These are phyloP conservation scores for Strix uralensis DNA, from an alignment of 2,113 vertebrate species.

Conservation along the genomic window DNA sequence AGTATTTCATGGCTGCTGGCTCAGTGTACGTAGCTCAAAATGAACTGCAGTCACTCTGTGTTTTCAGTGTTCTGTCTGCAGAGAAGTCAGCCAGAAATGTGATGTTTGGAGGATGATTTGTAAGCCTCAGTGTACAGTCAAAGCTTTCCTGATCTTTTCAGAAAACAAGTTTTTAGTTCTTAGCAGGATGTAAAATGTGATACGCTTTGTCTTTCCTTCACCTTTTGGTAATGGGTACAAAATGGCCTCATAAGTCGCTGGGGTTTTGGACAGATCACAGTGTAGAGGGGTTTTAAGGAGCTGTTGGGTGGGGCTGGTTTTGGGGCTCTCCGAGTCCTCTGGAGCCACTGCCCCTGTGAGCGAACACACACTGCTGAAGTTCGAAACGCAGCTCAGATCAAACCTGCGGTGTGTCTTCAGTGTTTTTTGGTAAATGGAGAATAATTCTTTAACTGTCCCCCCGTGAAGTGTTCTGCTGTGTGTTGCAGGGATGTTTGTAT, in stretches of 20 bases:
- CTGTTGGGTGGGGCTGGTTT: not conserved
- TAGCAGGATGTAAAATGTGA: not conserved
- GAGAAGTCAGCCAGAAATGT: not conserved
- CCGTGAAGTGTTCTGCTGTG: not conserved
- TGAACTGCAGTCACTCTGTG: fast-evolving
- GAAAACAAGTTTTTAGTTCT: not conserved
- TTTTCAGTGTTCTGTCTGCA: not conserved
- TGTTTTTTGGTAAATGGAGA: fast-evolving
- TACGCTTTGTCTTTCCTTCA: not conserved
- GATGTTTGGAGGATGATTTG: not conserved
- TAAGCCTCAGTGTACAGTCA: fast-evolving
- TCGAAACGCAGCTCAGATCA: fast-evolving
- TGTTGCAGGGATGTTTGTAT: conserved; percentile 75
- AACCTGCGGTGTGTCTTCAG: fast-evolving
- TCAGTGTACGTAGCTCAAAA: conserved; percentile 58
- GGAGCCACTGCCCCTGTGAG: not conserved
- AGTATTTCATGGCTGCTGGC: conserved; percentile 84
- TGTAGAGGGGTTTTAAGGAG: not conserved
- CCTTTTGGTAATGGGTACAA: not conserved
- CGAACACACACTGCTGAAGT: not conserved
- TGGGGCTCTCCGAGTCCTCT: not conserved
- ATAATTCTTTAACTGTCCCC: no score
- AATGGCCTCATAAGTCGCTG: no score
- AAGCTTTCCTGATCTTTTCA: not conserved
- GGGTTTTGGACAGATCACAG: not conserved